Base-by-base conservation (phyloP, 2,888 invertebrate species). In the Perdita meconis region DNA sequence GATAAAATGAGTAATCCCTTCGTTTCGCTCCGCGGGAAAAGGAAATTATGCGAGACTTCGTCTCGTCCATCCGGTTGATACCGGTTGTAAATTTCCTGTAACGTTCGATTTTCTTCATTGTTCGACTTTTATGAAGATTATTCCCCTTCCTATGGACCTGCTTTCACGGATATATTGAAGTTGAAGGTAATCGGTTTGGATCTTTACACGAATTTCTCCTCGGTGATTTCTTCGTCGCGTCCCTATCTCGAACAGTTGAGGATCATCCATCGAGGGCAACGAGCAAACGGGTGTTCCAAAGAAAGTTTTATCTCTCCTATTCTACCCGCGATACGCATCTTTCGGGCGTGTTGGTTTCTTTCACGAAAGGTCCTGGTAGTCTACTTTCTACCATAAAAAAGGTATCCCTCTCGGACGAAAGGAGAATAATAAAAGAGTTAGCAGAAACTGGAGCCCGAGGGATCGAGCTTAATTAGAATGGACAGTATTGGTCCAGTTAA, bases 271-370 rank as follows among this genome's bases (percentile, higher is more conserved):
- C 59, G n/a, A 44, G 38, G 22, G 71, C n/a, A 57, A 69, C 71
- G 40, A 64, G n/a, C 40, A 56, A 64, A 56, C 50, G 57, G 55
- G 55, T 60, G 51, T 44, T 44, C 51, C 34, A 40, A 83, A 70
- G 84, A 80, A 82, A 83, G 81, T 82, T 77, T 59, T 64, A 80
- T 80, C 40, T 63, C 55, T 51, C 34, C 47, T 38, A 55, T 50
- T 55, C 53, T 72, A 55, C 22, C 10, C 57, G 36, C 64, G 78
- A 79, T 72, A 57, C 59, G 19, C 51, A 68, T 79, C 79, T 64
- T 24, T 13, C 22, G 8, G 3, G 38, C 1, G 10, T 47, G 12
- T 2, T 16, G 30, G 50, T 30, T 57, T n/a, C 19, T 42, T 50
- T n/a, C 38, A 8, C 38, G 38, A 47, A 59, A 13, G 22, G 26